These are phyloP conservation scores for Florisuga fusca DNA, from an alignment of 2,797 vertebrate genomes.

Conservation along the genomic window DNA sequence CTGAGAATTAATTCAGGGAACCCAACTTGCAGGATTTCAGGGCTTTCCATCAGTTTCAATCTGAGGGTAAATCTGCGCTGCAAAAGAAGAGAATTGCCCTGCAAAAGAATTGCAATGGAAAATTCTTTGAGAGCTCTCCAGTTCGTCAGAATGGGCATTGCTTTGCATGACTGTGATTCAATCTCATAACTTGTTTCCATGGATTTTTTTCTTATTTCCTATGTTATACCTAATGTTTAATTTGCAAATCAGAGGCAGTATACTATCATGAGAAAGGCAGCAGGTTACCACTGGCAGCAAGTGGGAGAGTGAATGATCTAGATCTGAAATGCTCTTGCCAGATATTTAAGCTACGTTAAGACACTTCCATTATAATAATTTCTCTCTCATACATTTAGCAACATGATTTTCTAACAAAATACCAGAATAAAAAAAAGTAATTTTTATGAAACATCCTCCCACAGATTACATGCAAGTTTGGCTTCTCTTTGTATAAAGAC, in stretches of 20 bases:
- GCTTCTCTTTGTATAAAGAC: neutral
- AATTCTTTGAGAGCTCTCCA: neutral
- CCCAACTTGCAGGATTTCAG: neutral
- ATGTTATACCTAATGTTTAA: neutral
- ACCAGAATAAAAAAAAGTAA: conserved; percentile 13
- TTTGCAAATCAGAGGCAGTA: conserved; percentile 45
- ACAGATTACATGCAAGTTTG: neutral
- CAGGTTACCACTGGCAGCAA: conserved; percentile 65
- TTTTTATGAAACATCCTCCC: conserved; percentile 21
- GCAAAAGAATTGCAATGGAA: neutral
- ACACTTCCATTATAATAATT: conserved; percentile 42
- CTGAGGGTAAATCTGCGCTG: neutral
- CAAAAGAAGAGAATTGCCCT: neutral
- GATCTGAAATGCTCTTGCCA: conserved; percentile 62
- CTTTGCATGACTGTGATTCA: neutral
- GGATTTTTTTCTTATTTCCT: neutral
- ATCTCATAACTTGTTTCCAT: neutral
- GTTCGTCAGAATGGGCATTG: neutral
- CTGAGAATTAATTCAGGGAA: neutral
- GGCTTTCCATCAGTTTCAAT: neutral
- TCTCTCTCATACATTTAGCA: conserved; percentile 34
- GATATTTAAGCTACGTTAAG: conserved; percentile 64
- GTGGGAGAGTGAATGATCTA: conserved; percentile 63
- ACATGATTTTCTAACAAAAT: conserved; percentile 44
- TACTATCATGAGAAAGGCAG: conserved; percentile 72